Base-by-base conservation (phyloP, 2,113 vertebrate species). In the Bostrychus sinensis region DNA sequence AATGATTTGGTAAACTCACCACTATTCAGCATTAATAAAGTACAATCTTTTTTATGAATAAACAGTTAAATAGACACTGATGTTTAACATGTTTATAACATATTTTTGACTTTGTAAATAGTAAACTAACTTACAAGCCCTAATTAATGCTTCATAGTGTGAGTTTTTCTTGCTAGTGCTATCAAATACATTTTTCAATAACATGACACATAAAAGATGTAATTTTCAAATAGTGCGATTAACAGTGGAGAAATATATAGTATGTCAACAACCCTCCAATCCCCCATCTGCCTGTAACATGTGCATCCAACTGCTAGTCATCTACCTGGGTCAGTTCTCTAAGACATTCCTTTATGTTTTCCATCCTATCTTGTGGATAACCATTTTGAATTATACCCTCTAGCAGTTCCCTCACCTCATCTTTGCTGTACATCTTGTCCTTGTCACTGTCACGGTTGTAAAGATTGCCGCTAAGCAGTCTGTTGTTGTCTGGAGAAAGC, bases 261-360 rank as follows among this genome's bases (percentile, higher is more conserved):
- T 7, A 41, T 41, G 14, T 17, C n/a, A 17, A 7, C 5, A 17
- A 17, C 41, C 41, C n/a, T n/a, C n/a, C n/a, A n/a, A n/a, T n/a
- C n/a, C n/a, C 1, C 32, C 11, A 13, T 46, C 13, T 12, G 20
- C 43, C 20, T 6, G 20, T 20, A 11, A 34, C 7, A 34, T 22
- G 48, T 28, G 1, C 13, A 9, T n/a, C 16, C n/a, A 1, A 2
- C 3, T 1, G 13, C 87, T 53, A 88, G 7, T 65, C 62, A 20
- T 84, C 60, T 0, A 41, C 1, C 67, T 90, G 84, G 16, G 4
- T 78, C 63, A 92, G 56, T 66, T 93, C 92, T 43, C 72, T 59
- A 8, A 91, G 62, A 66, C 92, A 91, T 59, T 86, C 80, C 4
- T 60, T 32, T 13, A 93, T 28, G 74, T 91, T 89, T 7, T 22